phyloP scores from a whole-genome alignment of 2,888 invertebrate species.

The Megastigmus dorsalis region DNA sequence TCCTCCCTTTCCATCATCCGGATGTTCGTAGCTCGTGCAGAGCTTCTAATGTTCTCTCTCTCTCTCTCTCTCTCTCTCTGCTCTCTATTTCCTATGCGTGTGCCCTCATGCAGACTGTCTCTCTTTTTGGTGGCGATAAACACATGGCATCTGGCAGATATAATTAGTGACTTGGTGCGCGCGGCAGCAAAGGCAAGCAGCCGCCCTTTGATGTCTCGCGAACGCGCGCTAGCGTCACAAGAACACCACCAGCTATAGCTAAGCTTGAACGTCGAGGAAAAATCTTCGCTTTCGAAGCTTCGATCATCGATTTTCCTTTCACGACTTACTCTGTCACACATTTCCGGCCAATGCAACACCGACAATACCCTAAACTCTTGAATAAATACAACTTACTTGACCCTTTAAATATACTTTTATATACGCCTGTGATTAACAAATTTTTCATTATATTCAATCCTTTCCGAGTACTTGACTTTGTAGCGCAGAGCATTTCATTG shows the following conservation, averaged over 20 bases:
- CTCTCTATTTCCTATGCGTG: not conserved
- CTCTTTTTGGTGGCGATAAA: conserved; percentile 33
- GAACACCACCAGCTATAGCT: no score
- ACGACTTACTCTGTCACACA: no score
- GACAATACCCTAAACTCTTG: no score
- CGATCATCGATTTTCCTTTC: conserved; percentile 16
- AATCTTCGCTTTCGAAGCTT: conserved; percentile 7
- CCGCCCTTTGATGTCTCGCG: conserved; percentile 30
- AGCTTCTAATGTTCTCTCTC: not conserved
- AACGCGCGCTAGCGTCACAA: not conserved
- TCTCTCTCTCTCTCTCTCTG: not conserved
- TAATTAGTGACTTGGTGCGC: conserved; percentile 44
- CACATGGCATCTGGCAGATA: conserved; percentile 54
- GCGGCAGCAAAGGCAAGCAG: conserved; percentile 23
- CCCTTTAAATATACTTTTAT: no score
- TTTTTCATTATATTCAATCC: no score
- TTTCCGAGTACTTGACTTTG: no score
- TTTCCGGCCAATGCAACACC: no score
- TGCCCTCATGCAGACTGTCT: not conserved
- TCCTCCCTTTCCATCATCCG: no score
- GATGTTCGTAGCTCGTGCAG: no score
- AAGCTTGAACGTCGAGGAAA: conserved; percentile 22
- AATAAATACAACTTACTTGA: no score
- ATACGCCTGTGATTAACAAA: no score
- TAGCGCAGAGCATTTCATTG: no score